Evolutionary conservation across 2,797 vertebrate genomes (phyloP).

Genomic region (Clarias laeviceps): DNA sequence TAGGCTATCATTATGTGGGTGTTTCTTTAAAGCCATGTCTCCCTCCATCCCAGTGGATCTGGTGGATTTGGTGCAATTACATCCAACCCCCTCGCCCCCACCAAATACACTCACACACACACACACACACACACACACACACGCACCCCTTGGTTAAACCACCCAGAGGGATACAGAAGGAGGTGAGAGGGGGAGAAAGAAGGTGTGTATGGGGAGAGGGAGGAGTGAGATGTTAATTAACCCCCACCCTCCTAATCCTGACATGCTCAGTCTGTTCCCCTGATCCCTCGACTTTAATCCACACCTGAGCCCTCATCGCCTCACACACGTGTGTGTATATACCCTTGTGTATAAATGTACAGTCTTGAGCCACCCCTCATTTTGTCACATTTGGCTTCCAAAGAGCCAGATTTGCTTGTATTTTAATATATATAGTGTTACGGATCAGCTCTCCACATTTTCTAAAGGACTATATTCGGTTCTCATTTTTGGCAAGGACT

Average conservation of each 20-base stretch:
- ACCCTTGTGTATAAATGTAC: too few relatives aligned
- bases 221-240: slow-evolving; percentile 73
- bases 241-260: slow-evolving; percentile 63
- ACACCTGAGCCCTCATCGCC: slow-evolving; percentile 66
- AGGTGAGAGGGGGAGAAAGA: slow-evolving; percentile 13
- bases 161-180: slow-evolving; percentile 52
- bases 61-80: slow-evolving; percentile 52
- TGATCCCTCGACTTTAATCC: slow-evolving; percentile 68
- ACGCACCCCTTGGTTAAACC: slow-evolving; percentile 47
- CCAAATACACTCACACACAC: background rate
- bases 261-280: slow-evolving; percentile 65
- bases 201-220: slow-evolving; percentile 45
- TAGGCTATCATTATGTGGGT: slow-evolving; percentile 35
- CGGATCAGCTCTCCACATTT: too few relatives aligned
- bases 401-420: too few relatives aligned
- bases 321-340: background rate
- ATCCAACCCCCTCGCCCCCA: slow-evolving; percentile 26
- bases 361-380: too few relatives aligned
- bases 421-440: too few relatives aligned
- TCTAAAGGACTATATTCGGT: too few relatives aligned
- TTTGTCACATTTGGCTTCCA: too few relatives aligned
- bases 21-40: slow-evolving; percentile 25
- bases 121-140: background rate
- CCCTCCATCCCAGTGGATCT: slow-evolving; percentile 44
- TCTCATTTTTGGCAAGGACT: too few relatives aligned